Conservation (phyloP, 2,113 vertebrate genomes). For the Tachysurus fulvidraco region DNA sequence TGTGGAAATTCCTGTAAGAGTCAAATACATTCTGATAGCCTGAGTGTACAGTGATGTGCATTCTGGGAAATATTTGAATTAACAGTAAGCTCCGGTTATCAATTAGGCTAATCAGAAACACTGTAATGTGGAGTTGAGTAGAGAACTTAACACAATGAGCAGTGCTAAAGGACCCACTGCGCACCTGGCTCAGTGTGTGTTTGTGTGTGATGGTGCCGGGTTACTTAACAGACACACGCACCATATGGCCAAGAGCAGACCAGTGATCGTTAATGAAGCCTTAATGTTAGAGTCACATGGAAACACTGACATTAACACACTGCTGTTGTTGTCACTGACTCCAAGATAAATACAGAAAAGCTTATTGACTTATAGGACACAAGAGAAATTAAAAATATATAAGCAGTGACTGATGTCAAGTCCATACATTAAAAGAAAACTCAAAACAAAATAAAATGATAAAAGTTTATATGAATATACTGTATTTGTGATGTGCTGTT, state of each 20-base stretch:
- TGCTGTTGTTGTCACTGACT: neutral
- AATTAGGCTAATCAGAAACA: slow-evolving; percentile 23
- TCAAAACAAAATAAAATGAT: too few relatives aligned
- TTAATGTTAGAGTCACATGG: slow-evolving; percentile 13
- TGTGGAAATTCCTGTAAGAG: neutral
- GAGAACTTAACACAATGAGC: slow-evolving; percentile 61
- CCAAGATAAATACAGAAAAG: neutral
- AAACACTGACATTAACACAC: neutral
- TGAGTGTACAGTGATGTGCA: neutral
- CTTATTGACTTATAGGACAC: neutral
- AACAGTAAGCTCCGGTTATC: neutral
- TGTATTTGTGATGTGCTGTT: neutral
- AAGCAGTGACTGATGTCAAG: neutral
- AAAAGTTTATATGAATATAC: too few relatives aligned
- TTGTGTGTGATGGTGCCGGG: slow-evolving; percentile 35
- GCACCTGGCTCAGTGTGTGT: slow-evolving; percentile 52
- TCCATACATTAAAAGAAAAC: neutral
- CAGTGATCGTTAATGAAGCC: slow-evolving; percentile 53
- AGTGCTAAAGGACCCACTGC: slow-evolving; percentile 48
- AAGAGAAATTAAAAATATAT: neutral
- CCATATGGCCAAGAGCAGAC: slow-evolving; percentile 61
- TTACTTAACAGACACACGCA: slow-evolving; percentile 62
- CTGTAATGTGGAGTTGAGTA: slow-evolving; percentile 19
- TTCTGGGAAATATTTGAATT: neutral
- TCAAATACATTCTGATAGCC: neutral